phyloP scores from a whole-genome alignment of 2,888 invertebrate species.

The Cephus pulcher region DNA sequence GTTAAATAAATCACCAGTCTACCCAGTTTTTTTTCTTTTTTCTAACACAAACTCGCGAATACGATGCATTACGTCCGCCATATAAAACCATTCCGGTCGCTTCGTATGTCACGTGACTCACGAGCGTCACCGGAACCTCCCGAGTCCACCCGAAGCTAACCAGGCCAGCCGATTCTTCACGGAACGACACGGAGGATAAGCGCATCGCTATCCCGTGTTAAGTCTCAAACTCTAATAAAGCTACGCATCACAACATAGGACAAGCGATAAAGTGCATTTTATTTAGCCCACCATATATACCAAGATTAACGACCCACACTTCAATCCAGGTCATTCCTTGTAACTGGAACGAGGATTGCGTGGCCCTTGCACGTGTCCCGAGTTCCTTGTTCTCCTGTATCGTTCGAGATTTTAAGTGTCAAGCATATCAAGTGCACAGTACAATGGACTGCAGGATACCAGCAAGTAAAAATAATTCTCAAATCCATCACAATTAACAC shows the following conservation, averaged over 20 bases:
- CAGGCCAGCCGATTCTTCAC: neutral
- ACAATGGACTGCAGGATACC: neutral
- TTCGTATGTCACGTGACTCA: neutral
- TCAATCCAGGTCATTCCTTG: neutral
- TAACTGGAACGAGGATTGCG: neutral
- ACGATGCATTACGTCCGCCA: neutral
- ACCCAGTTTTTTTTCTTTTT: neutral
- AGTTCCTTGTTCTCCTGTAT: neutral
- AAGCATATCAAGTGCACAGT: neutral
- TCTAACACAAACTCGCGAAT: neutral
- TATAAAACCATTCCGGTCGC: neutral
- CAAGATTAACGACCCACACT: neutral
- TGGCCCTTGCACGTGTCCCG: neutral
- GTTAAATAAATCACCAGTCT: neutral
- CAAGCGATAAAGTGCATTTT: neutral
- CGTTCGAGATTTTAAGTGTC: neutral
- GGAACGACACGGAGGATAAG: neutral
- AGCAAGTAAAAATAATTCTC: neutral
- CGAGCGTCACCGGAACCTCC: neutral
- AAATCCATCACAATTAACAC: neutral
- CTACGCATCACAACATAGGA: neutral
- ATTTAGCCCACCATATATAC: neutral
- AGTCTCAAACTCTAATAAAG: neutral
- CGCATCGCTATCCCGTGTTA: neutral
- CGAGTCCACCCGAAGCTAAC: neutral